A percentile compares a stretch with the other conserved stretches of the same genome.
Evolutionary conservation across 2,797 vertebrate genomes (phyloP).

Genomic region (Xenentodon cancila): DNA sequence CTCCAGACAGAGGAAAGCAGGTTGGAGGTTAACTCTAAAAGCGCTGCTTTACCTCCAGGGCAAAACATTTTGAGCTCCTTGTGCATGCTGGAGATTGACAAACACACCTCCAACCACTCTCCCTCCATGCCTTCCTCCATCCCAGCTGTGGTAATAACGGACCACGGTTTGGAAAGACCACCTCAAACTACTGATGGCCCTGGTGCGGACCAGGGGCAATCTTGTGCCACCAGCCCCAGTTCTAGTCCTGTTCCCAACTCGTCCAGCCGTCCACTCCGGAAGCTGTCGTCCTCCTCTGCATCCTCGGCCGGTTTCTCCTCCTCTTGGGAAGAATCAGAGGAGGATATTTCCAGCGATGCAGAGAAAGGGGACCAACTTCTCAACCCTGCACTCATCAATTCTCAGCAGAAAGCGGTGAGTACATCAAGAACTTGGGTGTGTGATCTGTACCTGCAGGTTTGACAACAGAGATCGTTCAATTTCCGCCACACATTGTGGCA

Average conservation of each 20-base stretch:
- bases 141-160: constrained; percentile 93
- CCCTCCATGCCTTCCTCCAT: constrained; percentile 66
- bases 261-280: constrained; percentile 82
- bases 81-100: constrained; percentile 10
- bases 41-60: neutral
- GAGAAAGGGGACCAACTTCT: constrained; percentile 89
- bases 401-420: constrained; percentile 95
- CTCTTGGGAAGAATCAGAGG: constrained; percentile 97
- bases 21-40: constrained; percentile 23
- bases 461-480: neutral
- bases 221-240: constrained; percentile 70
- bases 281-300: constrained; percentile 95
- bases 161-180: constrained; percentile 86
- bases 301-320: constrained; percentile 98
- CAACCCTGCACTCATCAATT: constrained; percentile 86
- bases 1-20: constrained; percentile 23
- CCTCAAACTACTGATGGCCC: constrained; percentile 35
- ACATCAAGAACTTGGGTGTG: constrained; percentile 5
- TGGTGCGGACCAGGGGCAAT: constrained; percentile 45
- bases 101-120: constrained; percentile 37
- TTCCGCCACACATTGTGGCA: neutral
- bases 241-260: constrained; percentile 59
- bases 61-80: constrained; percentile 16
- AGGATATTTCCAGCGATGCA: constrained; percentile 95
- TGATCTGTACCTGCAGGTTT: neutral